Evolutionary conservation across 2,888 invertebrate genomes (phyloP).

Genomic region (Tipula confusa): DNA sequence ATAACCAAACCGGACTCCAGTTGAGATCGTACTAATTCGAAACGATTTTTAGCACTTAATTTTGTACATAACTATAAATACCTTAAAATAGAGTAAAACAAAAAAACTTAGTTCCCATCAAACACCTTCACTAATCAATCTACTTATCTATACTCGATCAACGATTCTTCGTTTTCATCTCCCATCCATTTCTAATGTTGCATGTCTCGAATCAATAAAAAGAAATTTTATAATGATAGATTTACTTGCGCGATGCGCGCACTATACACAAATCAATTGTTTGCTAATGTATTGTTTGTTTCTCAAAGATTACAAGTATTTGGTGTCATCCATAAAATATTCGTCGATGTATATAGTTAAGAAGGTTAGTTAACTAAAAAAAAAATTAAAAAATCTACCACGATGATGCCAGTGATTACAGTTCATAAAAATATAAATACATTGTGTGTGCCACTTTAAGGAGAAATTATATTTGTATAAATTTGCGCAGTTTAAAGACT

Average conservation of each 20-base stretch:
- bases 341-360: neutral
- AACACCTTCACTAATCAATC: neutral
- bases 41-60: no score
- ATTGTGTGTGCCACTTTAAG: neutral
- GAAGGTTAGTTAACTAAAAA: conserved; percentile 4
- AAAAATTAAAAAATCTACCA: neutral
- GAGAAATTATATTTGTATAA: neutral
- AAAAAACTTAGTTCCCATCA: no score
- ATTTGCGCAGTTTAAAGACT: neutral
- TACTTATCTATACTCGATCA: neutral
- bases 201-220: conserved; percentile 17
- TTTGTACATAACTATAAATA: no score
- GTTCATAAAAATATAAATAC: neutral
- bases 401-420: neutral
- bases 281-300: conserved; percentile 20
- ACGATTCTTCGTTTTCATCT: neutral
- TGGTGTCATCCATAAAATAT: no score
- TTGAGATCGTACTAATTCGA: no score
- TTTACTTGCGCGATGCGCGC: neutral
- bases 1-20: no score
- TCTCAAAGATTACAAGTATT: neutral
- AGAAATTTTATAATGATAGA: conserved; percentile 4
- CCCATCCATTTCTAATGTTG: neutral
- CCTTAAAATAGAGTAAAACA: no score
- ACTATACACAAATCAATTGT: neutral